These are phyloP conservation scores for Drosophila teissieri DNA, from an alignment of 1,140 invertebrate species.

Conservation along the genomic window DNA sequence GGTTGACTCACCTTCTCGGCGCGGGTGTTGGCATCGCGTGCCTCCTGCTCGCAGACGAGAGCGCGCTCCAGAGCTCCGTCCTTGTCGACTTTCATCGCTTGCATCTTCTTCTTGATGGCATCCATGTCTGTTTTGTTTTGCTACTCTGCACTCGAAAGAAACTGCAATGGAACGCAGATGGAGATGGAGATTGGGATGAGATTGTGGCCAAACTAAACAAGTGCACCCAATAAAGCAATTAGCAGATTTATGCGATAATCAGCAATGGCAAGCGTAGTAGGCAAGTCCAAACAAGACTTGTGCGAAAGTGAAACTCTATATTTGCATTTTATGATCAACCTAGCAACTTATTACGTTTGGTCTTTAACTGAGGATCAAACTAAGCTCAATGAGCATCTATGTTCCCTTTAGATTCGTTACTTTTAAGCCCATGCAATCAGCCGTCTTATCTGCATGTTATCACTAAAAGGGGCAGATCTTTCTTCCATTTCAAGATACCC, in stretches of 20 bases:
- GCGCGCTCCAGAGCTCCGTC: slow-evolving; percentile 98
- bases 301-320: slow-evolving; percentile 56
- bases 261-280: slow-evolving; percentile 12
- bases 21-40: slow-evolving; percentile 96
- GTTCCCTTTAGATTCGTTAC: background rate
- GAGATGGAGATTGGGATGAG: slow-evolving; percentile 5
- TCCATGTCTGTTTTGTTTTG: slow-evolving; percentile 91
- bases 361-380: too few relatives aligned
- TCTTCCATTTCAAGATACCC: background rate
- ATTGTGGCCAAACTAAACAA: slow-evolving; percentile 28
- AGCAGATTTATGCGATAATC: slow-evolving; percentile 57
- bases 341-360: background rate
- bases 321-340: slow-evolving; percentile 34
- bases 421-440: background rate
- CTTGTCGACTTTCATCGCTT: slow-evolving; percentile 99
- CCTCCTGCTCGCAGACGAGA: slow-evolving; percentile 95
- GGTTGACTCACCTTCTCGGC: slow-evolving; percentile 92
- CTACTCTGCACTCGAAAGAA: slow-evolving; percentile 82
- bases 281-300: slow-evolving; percentile 10
- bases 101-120: slow-evolving; percentile 99
- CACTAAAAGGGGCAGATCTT: background rate
- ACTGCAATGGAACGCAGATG: slow-evolving; percentile 67
- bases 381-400: too few relatives aligned
- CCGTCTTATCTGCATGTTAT: background rate
- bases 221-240: slow-evolving; percentile 49